Evolutionary conservation across 2,888 invertebrate species (phyloP).

Genomic region (Oscheius sp.): DNA sequence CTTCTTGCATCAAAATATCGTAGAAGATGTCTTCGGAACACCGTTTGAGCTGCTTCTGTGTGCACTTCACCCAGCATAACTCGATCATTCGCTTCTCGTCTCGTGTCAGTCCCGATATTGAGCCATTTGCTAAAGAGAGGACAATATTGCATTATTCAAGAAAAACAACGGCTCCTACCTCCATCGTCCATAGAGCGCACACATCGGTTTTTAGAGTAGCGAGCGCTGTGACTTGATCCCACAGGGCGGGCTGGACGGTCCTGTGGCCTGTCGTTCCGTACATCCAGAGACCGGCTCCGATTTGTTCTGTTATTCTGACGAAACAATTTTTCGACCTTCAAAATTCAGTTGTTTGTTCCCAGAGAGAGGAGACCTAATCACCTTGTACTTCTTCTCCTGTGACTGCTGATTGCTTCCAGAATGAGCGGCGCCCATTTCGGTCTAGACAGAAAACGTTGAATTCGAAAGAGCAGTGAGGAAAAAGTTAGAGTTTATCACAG

Average conservation of each 20-base stretch:
- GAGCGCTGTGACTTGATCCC: slow-evolving; percentile 53
- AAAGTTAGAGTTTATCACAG: neutral
- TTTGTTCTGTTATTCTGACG: slow-evolving; percentile 60
- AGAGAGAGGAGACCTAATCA: neutral
- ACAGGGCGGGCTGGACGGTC: slow-evolving; percentile 46
- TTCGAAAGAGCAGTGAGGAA: neutral
- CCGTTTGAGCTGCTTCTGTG: slow-evolving; percentile 53
- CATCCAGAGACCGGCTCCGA: slow-evolving; percentile 59
- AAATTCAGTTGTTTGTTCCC: neutral
- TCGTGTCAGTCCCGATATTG: slow-evolving; percentile 48
- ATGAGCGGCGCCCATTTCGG: slow-evolving; percentile 24
- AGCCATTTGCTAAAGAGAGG: slow-evolving; percentile 47
- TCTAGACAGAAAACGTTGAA: neutral
- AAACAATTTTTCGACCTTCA: slow-evolving; percentile 63
- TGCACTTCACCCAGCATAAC: slow-evolving; percentile 59
- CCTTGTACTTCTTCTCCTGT: slow-evolving; percentile 29
- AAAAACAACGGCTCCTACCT: slow-evolving; percentile 39
- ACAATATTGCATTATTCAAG: slow-evolving; percentile 2
- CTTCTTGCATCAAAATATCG: slow-evolving; percentile 54
- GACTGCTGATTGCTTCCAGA: slow-evolving; percentile 19
- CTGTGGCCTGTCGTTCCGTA: slow-evolving; percentile 46
- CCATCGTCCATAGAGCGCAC: slow-evolving; percentile 47
- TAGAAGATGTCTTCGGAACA: slow-evolving; percentile 57
- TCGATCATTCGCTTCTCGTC: slow-evolving; percentile 57
- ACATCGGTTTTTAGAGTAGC: slow-evolving; percentile 46